Base-by-base conservation (phyloP, 2,113 vertebrate species). In the rat (Rattus norvegicus) region DNA sequence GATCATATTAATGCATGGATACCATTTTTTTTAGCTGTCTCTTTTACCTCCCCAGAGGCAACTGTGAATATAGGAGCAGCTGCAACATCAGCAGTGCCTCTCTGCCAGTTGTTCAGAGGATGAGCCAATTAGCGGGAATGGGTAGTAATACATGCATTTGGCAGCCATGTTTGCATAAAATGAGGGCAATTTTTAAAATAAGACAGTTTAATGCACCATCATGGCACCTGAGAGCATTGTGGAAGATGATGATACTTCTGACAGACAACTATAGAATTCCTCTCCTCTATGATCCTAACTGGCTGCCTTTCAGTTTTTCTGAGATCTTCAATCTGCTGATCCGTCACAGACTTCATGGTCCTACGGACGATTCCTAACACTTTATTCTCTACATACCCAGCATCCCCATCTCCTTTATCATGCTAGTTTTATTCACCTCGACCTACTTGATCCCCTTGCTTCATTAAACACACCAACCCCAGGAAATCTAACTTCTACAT, bases 121-220 rank as follows among this genome's bases (percentile, higher is more conserved):
- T 59, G 85, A 88, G 80, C 88, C 91, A 88, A 81, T 97, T 95
- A 96, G 96, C 39, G 94, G 77, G 36, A 87, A 95, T 92, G 88
- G 72, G 59, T 79, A 81, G 81, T 73, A 95, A 97, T 81, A 73
- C 54, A 69, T 33, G 77, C 72, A 91, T 93, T 97, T 96, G 96
- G 95, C 94, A 95, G 91, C 65, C 67, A 95, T 65, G 67, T 95
- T 92, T 93, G 76, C 83, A 87, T 67, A 86, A 95, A 97, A 95
- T 87, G 76, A 97, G 85, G 65, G 81, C 88, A 86, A 93, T 97
- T 96, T 95, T 97, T 86, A 83, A 93, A 96, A 91, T 91, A 95
- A 95, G 81, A 92, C 93, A 90, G 67, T 95, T 95, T 88, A 88
- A 93, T 86, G 90, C 39, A 77, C 86, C 81, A 95, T 86, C 65